Evolutionary conservation across 2,113 vertebrate genomes (phyloP), one percentile per base, ranked within the genome.

Genomic region (Apodemus speciosus): DNA sequence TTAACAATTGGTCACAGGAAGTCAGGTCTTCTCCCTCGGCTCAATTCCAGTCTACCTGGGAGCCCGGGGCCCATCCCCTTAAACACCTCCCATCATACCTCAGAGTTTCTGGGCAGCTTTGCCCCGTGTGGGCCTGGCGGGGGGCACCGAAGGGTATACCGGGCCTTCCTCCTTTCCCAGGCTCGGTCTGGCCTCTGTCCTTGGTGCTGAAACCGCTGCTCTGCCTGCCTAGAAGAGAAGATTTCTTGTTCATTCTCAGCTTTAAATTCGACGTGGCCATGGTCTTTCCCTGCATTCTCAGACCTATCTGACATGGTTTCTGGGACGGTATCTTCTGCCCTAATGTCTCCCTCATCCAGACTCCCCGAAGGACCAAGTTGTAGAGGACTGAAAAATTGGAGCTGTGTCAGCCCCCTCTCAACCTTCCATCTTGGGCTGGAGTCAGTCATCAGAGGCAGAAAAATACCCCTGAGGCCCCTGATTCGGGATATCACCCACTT

Each of bases 161-260:
- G 72, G 16, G 58, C 49, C 2, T 38, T 56, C n/a, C 81, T 38
- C 56, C 51, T 38, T 49, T 56, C 14, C 0, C 1, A 43, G 51
- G 32, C 13, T 0, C 0, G 4, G 2, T 23, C 10, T 0, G 8
- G 11, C 27, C 18, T 32, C 92, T 96, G 95, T 96, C 96, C 96
- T 32, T 32, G 95, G 96, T 97, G 84, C 96, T 97, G 96, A 97
- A 95, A 18, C 49, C 3, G 4, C 60, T 7, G 11, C 73, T 27
- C 0, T 0, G 15, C 2, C 16, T 4, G 56, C 5, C n/a, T 95
- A 66, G 25, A 35, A 3, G 11, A 27, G 30, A 56, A 68, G 30
- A n/a, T 43, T 58, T 15, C 10, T 75, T 84, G 77, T 25, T 77
- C 60, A 25, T 60, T 27, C 51, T 10, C 93, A 77, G n/a, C 13